Conservation (phyloP, 1,140 invertebrate species). For the Pollicipes pollicipes region DNA sequence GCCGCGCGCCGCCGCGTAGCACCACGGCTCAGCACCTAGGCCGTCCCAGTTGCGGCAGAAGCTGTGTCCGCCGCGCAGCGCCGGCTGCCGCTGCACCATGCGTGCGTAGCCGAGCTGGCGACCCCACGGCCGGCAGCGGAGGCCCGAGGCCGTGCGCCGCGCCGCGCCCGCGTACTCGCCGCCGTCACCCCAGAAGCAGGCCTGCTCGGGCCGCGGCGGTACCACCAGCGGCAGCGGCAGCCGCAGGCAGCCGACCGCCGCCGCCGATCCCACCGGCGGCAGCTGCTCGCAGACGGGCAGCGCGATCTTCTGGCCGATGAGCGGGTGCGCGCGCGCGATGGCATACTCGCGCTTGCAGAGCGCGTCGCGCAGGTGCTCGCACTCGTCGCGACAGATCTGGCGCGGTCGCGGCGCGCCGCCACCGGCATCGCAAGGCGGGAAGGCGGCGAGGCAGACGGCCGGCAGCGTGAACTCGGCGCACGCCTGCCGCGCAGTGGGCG, state of each 20-base stretch:
- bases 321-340: constrained; percentile 74
- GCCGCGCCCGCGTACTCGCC: constrained; percentile 58
- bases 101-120: constrained; percentile 44
- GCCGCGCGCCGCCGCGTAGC: constrained; percentile 39
- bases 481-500: background rate
- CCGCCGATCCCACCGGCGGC: constrained; percentile 49
- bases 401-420: constrained; percentile 35
- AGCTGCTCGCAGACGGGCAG: constrained; percentile 72
- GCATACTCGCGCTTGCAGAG: constrained; percentile 81
- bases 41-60: constrained; percentile 71
- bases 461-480: background rate
- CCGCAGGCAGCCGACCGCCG: constrained; percentile 54
- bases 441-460: constrained; percentile 39
- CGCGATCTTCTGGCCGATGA: constrained; percentile 56
- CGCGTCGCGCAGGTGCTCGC: constrained; percentile 40
- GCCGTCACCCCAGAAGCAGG: constrained; percentile 71
- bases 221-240: constrained; percentile 45
- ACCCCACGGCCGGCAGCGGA: constrained; percentile 59
- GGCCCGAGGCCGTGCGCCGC: constrained; percentile 47
- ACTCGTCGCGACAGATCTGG: constrained; percentile 63
- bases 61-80: constrained; percentile 67
- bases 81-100: constrained; percentile 49
- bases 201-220: constrained; percentile 20
- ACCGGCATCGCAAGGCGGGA: constrained; percentile 60
- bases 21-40: constrained; percentile 67